Base-by-base conservation (phyloP, 2,888 invertebrate species). In the Calliopum simillimum region DNA sequence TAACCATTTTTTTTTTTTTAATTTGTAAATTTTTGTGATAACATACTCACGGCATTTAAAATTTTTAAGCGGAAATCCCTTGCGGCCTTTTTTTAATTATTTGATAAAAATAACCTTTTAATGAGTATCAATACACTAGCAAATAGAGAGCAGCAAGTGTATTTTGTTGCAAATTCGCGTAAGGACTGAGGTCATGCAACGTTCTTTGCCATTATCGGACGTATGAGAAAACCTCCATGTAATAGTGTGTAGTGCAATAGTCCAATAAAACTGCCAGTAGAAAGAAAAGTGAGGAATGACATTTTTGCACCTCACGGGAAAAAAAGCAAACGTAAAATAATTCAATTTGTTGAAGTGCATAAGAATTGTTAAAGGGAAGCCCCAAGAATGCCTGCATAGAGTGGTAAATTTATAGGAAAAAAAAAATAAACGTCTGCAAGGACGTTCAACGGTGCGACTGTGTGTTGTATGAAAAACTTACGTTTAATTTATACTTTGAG, bases 261-360 rank as follows among this genome's bases (percentile, higher is more conserved):
- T 13, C 56, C 41, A 68, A 49, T 16, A 51, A 56, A 46, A 51
- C 19, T 59, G 49, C n/a, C 14, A 13, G 11, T 2, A 51, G 46
- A 16, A 43, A 55, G 19, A 49, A 46, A 56, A 23, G 4, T 13
- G 8, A n/a, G 21, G 19, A 16, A 14, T 33, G 55, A 33, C 55
- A 14, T 33, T 53, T 56, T 19, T 41, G 55, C 33, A 51, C 21
- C 16, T 23, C 33, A 46, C 16, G 47, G 55, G 55, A 71, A 68
- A 70, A 62, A 55, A 14, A 46, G 43, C 13, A 70, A 66, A 63
- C 53, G 53, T 75, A 51, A 41, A 77, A 77, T 81, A 81, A 81
- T 81, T 81, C 73, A 80, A 81, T 81, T 81, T 81, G 77, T 75
- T 69, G 69, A 74, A 76, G 73, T 67, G 66, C 58, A 44, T 58